These are phyloP conservation scores for Uromys caudimaculatus DNA, from an alignment of 2,797 vertebrate genomes.

Conservation along the genomic window DNA sequence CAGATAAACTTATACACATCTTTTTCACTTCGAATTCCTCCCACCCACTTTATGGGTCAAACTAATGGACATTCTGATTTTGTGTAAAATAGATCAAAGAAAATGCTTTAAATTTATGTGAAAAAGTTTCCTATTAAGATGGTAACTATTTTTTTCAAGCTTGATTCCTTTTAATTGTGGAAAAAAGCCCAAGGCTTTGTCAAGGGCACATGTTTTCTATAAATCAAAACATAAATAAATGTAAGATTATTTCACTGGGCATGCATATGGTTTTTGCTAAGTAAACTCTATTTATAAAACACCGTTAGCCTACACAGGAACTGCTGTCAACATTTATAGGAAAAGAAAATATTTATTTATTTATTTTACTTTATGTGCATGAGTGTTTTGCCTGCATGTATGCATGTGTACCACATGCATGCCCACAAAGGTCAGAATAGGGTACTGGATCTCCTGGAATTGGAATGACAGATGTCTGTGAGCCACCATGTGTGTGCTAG, in stretches of 20 bases:
- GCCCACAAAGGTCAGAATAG: neutral
- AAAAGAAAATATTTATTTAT: conserved; percentile 38
- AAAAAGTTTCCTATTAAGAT: conserved; percentile 78
- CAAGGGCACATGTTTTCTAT: conserved; percentile 82
- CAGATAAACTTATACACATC: neutral
- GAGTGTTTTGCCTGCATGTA: neutral
- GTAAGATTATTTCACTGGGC: conserved; percentile 80
- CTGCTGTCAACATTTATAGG: conserved; percentile 80
- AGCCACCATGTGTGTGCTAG: neutral
- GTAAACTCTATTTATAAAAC: conserved; percentile 84
- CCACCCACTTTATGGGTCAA: neutral
- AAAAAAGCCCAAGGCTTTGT: conserved; percentile 82
- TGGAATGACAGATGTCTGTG: neutral
- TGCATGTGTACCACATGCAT: neutral
- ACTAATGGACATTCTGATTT: conserved; percentile 54
- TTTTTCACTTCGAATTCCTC: neutral
- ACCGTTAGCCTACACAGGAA: conserved; percentile 77
- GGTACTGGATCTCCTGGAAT: neutral
- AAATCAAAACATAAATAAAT: conserved; percentile 84
- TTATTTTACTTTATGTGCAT: neutral
- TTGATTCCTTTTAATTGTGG: conserved; percentile 78
- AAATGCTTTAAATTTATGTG: conserved; percentile 71
- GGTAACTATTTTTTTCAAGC: conserved; percentile 68
- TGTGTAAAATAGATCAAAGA: conserved; percentile 77
- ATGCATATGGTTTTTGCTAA: conserved; percentile 84